Percentiles rank a stretch among this genome's conserved stretches.
phyloP scores from a whole-genome alignment of 2,888 invertebrate species.

The Parapristionchus giblindavisi region DNA sequence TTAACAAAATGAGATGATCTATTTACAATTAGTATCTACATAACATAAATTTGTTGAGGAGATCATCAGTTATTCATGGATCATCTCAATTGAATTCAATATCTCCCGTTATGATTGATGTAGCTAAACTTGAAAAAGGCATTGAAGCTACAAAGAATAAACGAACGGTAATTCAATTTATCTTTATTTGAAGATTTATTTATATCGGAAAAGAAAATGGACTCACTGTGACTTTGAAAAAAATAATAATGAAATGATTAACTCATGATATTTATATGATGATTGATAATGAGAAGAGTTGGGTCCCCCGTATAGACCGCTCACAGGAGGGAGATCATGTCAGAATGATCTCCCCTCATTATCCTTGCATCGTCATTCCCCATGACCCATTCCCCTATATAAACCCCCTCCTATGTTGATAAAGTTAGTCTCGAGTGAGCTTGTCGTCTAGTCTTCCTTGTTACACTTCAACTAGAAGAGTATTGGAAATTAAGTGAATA shows the following conservation, averaged over 20 bases:
- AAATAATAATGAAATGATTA: no score
- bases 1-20: no score
- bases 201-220: no score
- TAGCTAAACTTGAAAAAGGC: background rate
- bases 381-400: background rate
- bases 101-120: slow-evolving; percentile 21
- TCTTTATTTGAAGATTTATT: background rate
- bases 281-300: no score
- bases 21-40: background rate
- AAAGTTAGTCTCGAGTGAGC: no score
- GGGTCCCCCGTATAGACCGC: no score
- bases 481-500: no score
- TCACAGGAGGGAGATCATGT: background rate
- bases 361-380: background rate
- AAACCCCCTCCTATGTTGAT: no score
- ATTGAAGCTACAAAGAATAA: slow-evolving; percentile 15
- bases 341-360: background rate
- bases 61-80: slow-evolving; percentile 1
- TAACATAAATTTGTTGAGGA: background rate
- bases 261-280: no score
- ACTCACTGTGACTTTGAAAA: no score
- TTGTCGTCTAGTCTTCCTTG: no score
- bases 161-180: slow-evolving; percentile 8
- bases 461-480: no score
- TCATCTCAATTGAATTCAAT: background rate